Evolutionary conservation across 2,888 invertebrate genomes (phyloP).

Genomic region (Drosophila multiciliata): DNA sequence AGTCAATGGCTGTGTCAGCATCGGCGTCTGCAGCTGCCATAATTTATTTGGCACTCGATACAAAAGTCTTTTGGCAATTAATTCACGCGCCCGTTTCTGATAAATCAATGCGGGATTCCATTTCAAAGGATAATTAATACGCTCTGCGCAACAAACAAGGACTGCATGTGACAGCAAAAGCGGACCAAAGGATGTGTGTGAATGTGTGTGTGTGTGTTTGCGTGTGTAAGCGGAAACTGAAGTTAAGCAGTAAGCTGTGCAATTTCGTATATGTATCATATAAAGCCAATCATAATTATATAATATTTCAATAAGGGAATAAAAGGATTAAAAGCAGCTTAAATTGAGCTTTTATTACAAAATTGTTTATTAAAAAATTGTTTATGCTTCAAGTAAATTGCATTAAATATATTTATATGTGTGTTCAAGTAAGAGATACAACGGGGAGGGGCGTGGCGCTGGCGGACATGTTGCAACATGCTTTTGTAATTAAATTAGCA

Average conservation of each 20-base stretch:
- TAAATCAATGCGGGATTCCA: conserved; percentile 69
- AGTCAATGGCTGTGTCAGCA: conserved; percentile 13
- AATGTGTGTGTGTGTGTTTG: conserved; percentile 3
- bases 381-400: background rate
- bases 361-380: background rate
- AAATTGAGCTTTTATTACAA: background rate
- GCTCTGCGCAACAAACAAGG: conserved; percentile 42
- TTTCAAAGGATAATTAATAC: conserved; percentile 77
- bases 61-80: conserved; percentile 72
- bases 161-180: conserved; percentile 62
- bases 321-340: background rate
- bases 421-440: conserved; percentile 28
- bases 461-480: conserved; percentile 51
- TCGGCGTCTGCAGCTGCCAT: conserved; percentile 44
- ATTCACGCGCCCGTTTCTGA: conserved; percentile 65
- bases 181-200: conserved; percentile 11
- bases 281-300: conserved; percentile 8
- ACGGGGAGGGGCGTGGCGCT: conserved; percentile 5
- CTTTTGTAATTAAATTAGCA: conserved; percentile 71
- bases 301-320: background rate
- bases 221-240: background rate
- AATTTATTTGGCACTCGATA: conserved; percentile 67
- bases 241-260: conserved; percentile 5
- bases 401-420: conserved; percentile 2
- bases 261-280: background rate